These are phyloP conservation scores for Sphecodes monilicornis DNA, from an alignment of 2,888 invertebrate species.

Conservation along the genomic window DNA sequence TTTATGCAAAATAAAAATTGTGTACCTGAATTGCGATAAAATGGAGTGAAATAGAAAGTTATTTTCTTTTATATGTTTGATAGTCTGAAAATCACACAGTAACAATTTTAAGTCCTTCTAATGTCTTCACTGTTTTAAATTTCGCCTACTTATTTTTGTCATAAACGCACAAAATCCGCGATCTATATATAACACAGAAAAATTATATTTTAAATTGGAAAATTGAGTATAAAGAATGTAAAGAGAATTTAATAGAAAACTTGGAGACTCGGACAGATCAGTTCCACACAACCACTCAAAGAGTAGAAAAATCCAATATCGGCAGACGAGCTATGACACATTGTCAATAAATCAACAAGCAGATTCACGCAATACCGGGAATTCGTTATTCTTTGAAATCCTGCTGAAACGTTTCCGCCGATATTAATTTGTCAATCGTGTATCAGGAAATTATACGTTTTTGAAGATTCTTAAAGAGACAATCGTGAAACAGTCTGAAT, in stretches of 20 bases:
- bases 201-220: not conserved
- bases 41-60: too few relatives aligned
- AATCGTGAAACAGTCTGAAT: not conserved
- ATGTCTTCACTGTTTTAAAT: too few relatives aligned
- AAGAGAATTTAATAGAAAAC: not conserved
- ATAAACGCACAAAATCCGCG: too few relatives aligned
- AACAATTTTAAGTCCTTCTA: too few relatives aligned
- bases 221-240: not conserved
- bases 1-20: too few relatives aligned
- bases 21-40: too few relatives aligned
- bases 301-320: not conserved
- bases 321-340: not conserved
- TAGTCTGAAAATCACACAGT: too few relatives aligned
- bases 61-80: too few relatives aligned
- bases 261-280: not conserved
- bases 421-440: not conserved
- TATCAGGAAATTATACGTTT: not conserved
- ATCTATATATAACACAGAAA: not conserved
- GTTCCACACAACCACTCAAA: slow-evolving; percentile 1
- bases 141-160: too few relatives aligned
- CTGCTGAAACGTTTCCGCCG: not conserved
- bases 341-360: slow-evolving; percentile 3
- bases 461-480: not conserved
- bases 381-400: not conserved
- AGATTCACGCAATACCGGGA: not conserved